Conservation (phyloP, 2,113 vertebrate genomes). For the Mustela nigripes region DNA sequence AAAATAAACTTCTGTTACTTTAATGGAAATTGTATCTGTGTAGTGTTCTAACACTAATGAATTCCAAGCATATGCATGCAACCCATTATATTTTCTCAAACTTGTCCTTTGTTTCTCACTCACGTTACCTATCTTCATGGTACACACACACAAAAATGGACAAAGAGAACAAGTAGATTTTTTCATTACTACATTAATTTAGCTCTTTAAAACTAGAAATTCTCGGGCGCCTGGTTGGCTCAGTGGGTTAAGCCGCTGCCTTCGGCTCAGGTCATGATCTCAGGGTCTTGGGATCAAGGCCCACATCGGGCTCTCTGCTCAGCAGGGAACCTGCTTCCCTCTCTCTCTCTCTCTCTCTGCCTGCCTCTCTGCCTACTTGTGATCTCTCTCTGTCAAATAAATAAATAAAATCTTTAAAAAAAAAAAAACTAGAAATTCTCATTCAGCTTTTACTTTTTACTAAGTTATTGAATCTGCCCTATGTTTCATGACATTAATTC, state of each 20-base stretch:
- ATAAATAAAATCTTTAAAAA: too few species aligned
- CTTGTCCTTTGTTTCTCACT: not conserved
- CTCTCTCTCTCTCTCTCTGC: too few species aligned
- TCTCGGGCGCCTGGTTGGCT: not conserved
- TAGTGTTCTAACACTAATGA: not conserved
- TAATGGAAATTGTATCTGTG: not conserved
- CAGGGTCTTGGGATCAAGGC: too few species aligned
- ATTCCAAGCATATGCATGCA: not conserved
- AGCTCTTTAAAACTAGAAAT: not conserved
- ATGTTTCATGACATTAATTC: not conserved
- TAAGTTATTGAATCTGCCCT: not conserved
- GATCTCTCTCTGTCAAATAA: too few species aligned
- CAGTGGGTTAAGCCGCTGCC: too few species aligned
- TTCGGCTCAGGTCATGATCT: too few species aligned
- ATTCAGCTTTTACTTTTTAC: not conserved
- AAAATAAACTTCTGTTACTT: constrained; percentile 67
- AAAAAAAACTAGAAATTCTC: not conserved
- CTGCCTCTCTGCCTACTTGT: too few species aligned
- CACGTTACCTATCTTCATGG: not conserved
- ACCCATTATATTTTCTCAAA: not conserved
- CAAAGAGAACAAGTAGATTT: not conserved
- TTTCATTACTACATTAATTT: not conserved
- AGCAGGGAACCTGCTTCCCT: too few species aligned
- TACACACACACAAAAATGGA: not conserved
- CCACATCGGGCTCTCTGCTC: too few species aligned